These are phyloP conservation scores for Telmatherina bonti DNA, from an alignment of 2,797 vertebrate species.

Conservation along the genomic window DNA sequence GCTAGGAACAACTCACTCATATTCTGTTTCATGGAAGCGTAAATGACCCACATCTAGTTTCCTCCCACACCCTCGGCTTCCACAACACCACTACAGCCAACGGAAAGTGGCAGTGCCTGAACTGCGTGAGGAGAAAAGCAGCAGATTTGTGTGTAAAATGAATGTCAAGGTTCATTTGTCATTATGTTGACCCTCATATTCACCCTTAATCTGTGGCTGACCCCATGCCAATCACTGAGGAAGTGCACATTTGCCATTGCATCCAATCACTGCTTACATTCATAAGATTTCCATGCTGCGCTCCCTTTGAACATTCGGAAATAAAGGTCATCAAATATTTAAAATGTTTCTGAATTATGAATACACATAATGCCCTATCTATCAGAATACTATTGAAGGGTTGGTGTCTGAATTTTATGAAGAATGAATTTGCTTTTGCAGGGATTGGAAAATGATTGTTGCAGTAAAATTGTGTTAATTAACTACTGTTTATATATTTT, in stretches of 20 bases:
- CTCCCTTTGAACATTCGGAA: constrained; percentile 61
- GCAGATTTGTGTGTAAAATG: constrained; percentile 40
- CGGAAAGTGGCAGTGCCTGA: constrained; percentile 54
- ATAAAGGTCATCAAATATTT: constrained; percentile 47
- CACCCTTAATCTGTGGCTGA: constrained; percentile 61
- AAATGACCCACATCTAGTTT: constrained; percentile 75
- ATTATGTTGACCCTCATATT: constrained; percentile 60
- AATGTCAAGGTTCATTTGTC: constrained; percentile 60
- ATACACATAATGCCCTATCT: constrained; percentile 42
- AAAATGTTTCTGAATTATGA: constrained; percentile 49
- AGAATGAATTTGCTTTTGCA: background rate
- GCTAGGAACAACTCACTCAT: constrained; percentile 67
- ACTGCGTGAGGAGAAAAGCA: constrained; percentile 47
- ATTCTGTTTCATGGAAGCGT: constrained; percentile 66
- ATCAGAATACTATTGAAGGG: constrained; percentile 4
- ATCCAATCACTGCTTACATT: constrained; percentile 60
- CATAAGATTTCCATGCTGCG: constrained; percentile 53
- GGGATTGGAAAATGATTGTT: background rate
- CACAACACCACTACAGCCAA: constrained; percentile 59
- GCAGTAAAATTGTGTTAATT: background rate
- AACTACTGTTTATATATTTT: background rate
- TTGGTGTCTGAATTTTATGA: background rate
- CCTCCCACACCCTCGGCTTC: constrained; percentile 70
- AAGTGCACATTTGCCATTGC: constrained; percentile 44
- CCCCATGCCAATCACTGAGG: constrained; percentile 61